Percentiles rank a stretch among this genome's conserved stretches.
These are phyloP conservation scores for Eleginops maclovinus DNA, from an alignment of 2,113 vertebrate species.

Conservation along the genomic window DNA sequence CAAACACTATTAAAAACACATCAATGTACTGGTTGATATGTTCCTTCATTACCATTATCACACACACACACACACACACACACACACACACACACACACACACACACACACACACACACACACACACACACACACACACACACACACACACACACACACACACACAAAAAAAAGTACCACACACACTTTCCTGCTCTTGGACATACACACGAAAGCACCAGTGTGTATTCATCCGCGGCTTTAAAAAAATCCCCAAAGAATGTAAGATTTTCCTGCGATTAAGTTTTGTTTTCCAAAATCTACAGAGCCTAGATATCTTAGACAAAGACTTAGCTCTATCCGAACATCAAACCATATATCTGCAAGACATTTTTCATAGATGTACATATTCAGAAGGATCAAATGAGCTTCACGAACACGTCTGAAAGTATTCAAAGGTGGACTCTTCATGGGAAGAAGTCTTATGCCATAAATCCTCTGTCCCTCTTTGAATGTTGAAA, in stretches of 20 bases:
- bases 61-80: too few relatives aligned
- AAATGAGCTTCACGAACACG: neutral
- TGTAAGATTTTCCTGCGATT: neutral
- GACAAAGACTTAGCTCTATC: neutral
- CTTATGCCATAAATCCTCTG: too few relatives aligned
- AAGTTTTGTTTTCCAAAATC: too few relatives aligned
- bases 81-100: too few relatives aligned
- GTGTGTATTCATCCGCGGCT: neutral
- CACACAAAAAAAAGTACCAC: neutral
- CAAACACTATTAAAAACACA: too few relatives aligned
- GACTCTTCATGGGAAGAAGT: too few relatives aligned
- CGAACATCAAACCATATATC: neutral
- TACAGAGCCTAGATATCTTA: neutral
- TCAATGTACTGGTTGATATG: too few relatives aligned
- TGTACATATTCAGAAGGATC: neutral
- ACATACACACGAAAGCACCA: neutral
- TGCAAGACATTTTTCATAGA: neutral
- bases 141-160: too few relatives aligned
- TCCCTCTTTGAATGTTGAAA: neutral
- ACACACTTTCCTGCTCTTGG: neutral
- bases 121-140: too few relatives aligned
- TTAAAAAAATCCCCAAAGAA: neutral
- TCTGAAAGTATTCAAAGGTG: neutral
- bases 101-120: too few relatives aligned
- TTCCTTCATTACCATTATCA: too few relatives aligned